Evolutionary conservation across 2,797 vertebrate genomes (phyloP).

Genomic region (Lutjanus campechanus): DNA sequence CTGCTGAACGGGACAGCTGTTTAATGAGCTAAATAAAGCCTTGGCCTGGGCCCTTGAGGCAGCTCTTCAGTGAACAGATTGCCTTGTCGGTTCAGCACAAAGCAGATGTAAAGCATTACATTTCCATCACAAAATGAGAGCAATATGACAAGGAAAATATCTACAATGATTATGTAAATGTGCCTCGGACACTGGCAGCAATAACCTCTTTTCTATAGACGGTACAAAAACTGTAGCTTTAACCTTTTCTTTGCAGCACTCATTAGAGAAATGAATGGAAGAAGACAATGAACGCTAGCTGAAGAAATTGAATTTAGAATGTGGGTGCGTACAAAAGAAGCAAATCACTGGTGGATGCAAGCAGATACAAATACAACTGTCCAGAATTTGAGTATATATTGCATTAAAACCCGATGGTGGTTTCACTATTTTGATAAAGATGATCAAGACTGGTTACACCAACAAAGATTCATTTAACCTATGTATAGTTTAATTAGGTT

Average conservation of each 20-base stretch:
- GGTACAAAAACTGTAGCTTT: conserved; percentile 27
- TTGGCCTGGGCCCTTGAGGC: conserved; percentile 61
- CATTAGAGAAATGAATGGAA: conserved; percentile 29
- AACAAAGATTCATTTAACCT: too few relatives aligned
- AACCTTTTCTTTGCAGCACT: conserved; percentile 22
- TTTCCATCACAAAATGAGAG: conserved; percentile 58
- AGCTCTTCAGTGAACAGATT: conserved; percentile 64
- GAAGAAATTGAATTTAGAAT: conserved; percentile 16
- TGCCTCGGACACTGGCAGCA: conserved; percentile 6
- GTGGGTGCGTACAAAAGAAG: background rate
- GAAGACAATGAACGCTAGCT: conserved; percentile 23
- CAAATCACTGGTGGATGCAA: background rate
- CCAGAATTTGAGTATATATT: background rate
- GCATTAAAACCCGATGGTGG: background rate
- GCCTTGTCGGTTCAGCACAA: conserved; percentile 61
- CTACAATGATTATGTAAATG: conserved; percentile 61
- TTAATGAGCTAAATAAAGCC: conserved; percentile 84
- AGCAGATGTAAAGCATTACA: conserved; percentile 49
- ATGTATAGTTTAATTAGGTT: too few relatives aligned
- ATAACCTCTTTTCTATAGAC: conserved; percentile 39
- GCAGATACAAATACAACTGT: conserved; percentile 14
- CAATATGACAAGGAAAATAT: conserved; percentile 46
- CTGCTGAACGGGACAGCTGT: conserved; percentile 79
- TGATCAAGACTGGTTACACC: too few relatives aligned
- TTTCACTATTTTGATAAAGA: background rate